Conservation (phyloP, 2,797 vertebrate genomes). For the Sciurus vulgaris region DNA sequence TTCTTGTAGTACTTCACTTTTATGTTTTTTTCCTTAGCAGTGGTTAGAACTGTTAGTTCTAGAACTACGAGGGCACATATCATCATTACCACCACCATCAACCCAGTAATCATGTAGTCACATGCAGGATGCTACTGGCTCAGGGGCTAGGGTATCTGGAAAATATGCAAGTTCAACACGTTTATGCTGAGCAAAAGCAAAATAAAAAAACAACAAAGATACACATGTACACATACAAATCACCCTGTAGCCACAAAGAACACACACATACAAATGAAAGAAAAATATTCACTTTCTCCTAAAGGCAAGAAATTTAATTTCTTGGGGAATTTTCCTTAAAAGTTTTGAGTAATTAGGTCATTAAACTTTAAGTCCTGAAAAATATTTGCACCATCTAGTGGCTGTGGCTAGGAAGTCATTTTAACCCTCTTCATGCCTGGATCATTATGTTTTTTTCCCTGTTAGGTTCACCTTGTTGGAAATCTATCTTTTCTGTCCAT, state of each 20-base stretch:
- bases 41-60: neutral
- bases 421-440: neutral
- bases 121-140: neutral
- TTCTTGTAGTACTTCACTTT: conserved; percentile 19
- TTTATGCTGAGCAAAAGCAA: conserved; percentile 32
- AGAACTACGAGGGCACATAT: neutral
- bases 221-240: neutral
- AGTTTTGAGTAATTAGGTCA: neutral
- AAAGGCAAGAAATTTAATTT: conserved; percentile 28
- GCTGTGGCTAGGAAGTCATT: neutral
- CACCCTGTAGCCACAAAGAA: neutral
- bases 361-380: conserved; percentile 16
- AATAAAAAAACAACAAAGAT: conserved; percentile 52
- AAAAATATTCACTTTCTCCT: conserved; percentile 28
- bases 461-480: neutral
- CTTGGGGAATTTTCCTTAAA: conserved; percentile 43
- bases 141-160: conserved; percentile 23
- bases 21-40: neutral
- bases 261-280: neutral
- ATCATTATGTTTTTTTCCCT: neutral
- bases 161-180: conserved; percentile 41
- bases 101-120: neutral
- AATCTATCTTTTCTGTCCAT: neutral
- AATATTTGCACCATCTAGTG: conserved; percentile 75
- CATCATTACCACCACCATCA: neutral